Percentiles rank a stretch among this genome's conserved stretches.
Evolutionary conservation across 2,888 invertebrate species (phyloP).

Genomic region (Heteromyza rotundicornis): DNA sequence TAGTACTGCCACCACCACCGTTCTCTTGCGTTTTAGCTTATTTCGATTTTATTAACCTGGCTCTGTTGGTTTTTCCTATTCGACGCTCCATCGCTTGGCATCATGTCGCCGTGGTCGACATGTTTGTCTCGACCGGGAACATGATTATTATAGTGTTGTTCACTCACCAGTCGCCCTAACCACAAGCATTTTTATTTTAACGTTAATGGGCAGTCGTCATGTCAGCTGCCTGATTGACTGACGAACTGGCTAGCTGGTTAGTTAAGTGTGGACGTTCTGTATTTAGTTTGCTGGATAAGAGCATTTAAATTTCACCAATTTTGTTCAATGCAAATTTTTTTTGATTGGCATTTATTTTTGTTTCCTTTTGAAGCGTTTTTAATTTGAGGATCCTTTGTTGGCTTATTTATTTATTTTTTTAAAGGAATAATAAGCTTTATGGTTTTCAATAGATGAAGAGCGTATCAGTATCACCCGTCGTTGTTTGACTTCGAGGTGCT

Average conservation of each 20-base stretch:
- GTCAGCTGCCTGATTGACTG: slow-evolving; percentile 20
- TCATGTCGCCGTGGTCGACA: slow-evolving; percentile 12
- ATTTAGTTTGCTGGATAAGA: neutral
- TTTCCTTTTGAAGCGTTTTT: too few relatives aligned
- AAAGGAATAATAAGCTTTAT: too few relatives aligned
- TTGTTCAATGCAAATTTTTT: too few relatives aligned
- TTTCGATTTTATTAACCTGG: slow-evolving; percentile 31
- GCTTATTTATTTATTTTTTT: too few relatives aligned
- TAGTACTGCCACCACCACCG: slow-evolving; percentile 26
- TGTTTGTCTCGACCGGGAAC: slow-evolving; percentile 28
- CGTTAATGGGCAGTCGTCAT: slow-evolving; percentile 43
- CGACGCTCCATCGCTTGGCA: slow-evolving; percentile 38
- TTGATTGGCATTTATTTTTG: too few relatives aligned
- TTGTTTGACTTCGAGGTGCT: too few relatives aligned
- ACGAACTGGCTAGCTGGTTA: neutral
- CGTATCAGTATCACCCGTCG: too few relatives aligned
- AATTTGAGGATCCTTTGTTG: too few relatives aligned
- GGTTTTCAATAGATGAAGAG: too few relatives aligned
- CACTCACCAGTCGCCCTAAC: slow-evolving; percentile 8
- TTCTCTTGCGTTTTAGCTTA: slow-evolving; percentile 20
- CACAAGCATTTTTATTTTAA: slow-evolving; percentile 41
- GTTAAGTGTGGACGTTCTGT: neutral
- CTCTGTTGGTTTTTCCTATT: slow-evolving; percentile 46
- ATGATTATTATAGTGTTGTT: slow-evolving; percentile 39
- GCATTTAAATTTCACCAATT: neutral